Conservation (phyloP, 1,140 invertebrate genomes). For the Bombus terrestris region DNA sequence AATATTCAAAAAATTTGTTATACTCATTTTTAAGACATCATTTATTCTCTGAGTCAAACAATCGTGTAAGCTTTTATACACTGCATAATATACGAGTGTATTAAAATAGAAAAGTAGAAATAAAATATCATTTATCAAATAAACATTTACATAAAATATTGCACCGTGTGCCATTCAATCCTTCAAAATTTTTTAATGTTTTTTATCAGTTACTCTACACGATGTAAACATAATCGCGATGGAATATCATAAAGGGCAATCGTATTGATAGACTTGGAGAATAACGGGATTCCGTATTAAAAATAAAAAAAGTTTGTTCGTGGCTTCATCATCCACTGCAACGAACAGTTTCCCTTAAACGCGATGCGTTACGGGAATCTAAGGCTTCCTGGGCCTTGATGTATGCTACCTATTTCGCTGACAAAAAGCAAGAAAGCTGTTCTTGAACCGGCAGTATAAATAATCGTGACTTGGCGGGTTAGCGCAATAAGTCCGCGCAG, state of each 20-base stretch:
- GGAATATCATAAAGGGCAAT: no score
- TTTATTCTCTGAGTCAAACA: no score
- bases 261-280: no score
- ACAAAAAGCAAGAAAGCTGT: conserved; percentile 50
- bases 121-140: background rate
- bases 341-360: background rate
- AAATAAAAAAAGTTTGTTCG: background rate
- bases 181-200: no score
- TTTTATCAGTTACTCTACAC: background rate
- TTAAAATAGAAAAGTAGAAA: background rate
- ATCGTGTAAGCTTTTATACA: no score
- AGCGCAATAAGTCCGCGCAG: conserved; percentile 53
- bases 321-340: background rate
- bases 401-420: conserved; percentile 41
- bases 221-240: no score
- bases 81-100: no score
- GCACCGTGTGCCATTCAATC: no score
- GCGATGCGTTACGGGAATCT: background rate
- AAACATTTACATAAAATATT: no score
- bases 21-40: no score
- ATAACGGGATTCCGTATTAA: background rate
- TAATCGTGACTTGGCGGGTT: conserved; percentile 55
- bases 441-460: conserved; percentile 57
- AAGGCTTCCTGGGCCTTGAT: conserved; percentile 10
- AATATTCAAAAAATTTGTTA: no score